phyloP scores from a whole-genome alignment of 30 jellyfish, hydroid and myxozoan genomes.

The Pseudorhiza aurosa region DNA sequence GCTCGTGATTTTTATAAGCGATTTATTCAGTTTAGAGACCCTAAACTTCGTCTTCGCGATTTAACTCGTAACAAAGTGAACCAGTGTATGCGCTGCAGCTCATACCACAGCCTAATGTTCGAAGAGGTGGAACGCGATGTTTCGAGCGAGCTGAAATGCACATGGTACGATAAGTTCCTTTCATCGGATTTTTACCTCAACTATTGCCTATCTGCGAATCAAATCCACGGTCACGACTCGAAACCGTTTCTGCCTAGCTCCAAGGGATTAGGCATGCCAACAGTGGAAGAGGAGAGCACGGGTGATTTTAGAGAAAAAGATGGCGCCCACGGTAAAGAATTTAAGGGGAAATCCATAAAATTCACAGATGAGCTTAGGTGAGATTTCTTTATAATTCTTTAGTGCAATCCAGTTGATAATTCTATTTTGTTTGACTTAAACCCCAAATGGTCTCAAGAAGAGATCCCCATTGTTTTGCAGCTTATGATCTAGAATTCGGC shows the following conservation, averaged over 20 bases:
- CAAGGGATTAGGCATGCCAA: constrained; percentile 63
- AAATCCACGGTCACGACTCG: constrained; percentile 18
- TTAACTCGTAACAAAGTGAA: constrained; percentile 72
- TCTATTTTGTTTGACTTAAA: constrained; percentile 57
- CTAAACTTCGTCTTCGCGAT: constrained; percentile 74
- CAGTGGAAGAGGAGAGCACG: constrained; percentile 63
- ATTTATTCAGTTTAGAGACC: constrained; percentile 78
- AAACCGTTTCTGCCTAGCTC: constrained; percentile 30
- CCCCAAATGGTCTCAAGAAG: constrained; percentile 82
- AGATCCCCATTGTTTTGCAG: constrained; percentile 66
- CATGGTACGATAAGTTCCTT: constrained; percentile 79
- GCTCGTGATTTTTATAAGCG: constrained; percentile 87
- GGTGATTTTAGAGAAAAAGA: constrained; percentile 42
- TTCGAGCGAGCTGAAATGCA: constrained; percentile 48
- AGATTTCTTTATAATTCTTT: constrained; percentile 61
- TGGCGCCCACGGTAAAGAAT: constrained; percentile 80
- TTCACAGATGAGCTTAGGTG: constrained; percentile 80
- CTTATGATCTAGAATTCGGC: constrained; percentile 82
- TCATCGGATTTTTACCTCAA: constrained; percentile 70
- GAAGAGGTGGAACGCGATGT: constrained; percentile 84
- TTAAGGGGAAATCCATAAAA: constrained; percentile 67
- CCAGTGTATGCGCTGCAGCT: constrained; percentile 69
- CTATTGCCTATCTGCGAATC: constrained; percentile 78
- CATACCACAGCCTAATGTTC: constrained; percentile 59
- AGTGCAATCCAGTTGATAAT: constrained; percentile 70